Percentiles rank a stretch among this genome's conserved stretches.
phyloP scores from a whole-genome alignment of 2,888 invertebrate genomes.

The Hirudinaria manillensis region DNA sequence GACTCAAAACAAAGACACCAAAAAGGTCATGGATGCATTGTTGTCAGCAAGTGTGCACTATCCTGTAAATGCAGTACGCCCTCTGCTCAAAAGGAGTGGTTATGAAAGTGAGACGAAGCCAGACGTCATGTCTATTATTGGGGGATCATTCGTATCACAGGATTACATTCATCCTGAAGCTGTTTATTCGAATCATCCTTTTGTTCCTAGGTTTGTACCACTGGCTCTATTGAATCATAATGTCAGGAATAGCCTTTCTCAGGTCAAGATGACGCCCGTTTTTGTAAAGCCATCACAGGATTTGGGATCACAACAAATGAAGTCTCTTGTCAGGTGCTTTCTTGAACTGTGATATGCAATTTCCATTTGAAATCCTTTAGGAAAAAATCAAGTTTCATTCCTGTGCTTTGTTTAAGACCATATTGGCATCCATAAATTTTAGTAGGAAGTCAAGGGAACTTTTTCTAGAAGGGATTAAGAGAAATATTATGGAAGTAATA shows the following conservation, averaged over 20 bases:
- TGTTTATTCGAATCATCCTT: not conserved
- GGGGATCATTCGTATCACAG: not conserved
- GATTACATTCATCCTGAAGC: slow-evolving; percentile 16
- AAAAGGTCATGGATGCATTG: not conserved
- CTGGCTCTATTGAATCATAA: not conserved
- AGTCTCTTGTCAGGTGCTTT: not conserved
- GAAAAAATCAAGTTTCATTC: too few relatives aligned
- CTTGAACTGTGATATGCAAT: too few relatives aligned
- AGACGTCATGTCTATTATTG: not conserved
- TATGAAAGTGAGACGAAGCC: not conserved
- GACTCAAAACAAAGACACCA: not conserved
- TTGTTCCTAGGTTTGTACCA: not conserved
- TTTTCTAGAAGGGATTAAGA: too few relatives aligned
- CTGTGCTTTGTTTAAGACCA: too few relatives aligned
- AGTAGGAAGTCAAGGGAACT: too few relatives aligned
- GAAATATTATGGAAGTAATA: too few relatives aligned
- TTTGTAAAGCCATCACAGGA: slow-evolving; percentile 5
- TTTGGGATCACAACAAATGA: not conserved
- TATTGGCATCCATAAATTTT: too few relatives aligned
- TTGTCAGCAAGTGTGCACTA: not conserved
- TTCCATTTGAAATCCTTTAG: too few relatives aligned
- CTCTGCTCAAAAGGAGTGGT: slow-evolving; percentile 2
- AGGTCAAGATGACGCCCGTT: slow-evolving; percentile 2
- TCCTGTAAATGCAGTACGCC: not conserved
- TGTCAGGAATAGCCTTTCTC: not conserved